Base-by-base conservation (phyloP, 1,140 invertebrate genomes). In the Drosophila tsacasi region DNA sequence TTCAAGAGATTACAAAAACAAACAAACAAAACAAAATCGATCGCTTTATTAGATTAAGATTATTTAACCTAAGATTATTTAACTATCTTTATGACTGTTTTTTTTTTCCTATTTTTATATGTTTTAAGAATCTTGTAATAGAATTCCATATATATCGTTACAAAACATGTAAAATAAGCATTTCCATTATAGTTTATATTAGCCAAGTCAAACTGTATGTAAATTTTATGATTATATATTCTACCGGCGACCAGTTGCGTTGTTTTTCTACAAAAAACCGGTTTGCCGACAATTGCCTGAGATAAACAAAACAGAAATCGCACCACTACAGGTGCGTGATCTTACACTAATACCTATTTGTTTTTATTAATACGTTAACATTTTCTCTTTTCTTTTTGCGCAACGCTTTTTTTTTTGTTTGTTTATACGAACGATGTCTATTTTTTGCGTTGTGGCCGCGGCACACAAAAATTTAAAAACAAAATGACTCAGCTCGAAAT, bases 401-500 rank as follows among this genome's bases (percentile, higher is more conserved):
- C 67, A 73, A 73, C 67, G 58, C 12, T 62, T 62, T 69, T 76
- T 77, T 65, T 78, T 80, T 69, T 71, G 40, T 69, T 72, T 81
- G 64, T 80, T 80, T 74, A 77, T 78, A 47, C 47, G 46, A 78
- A 35, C 68, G 49, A 54, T 60, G 63, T 79, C 63, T 75, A 81
- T 72, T 79, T 86, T 87, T 86, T 82, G 76, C 81, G 67, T 65
- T 83, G 69, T 75, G 55, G 68, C 62, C 68, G 61, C 71, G 46
- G 62, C 52, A 58, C 30, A 68, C 59, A 69, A 89, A 74, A 75
- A 49, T 78, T 66, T 55, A 30, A 81, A 89, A 89, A 72, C 72
- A 81, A 63, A 75, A 79, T 89, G 80, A 89, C 77, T 81, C 79
- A 87, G 83, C 83, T 72, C 66, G 40, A 81, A 85, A 68, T 69